Evolutionary conservation across 2,797 vertebrate genomes (phyloP).

Genomic region (Hozukius guyotensis): DNA sequence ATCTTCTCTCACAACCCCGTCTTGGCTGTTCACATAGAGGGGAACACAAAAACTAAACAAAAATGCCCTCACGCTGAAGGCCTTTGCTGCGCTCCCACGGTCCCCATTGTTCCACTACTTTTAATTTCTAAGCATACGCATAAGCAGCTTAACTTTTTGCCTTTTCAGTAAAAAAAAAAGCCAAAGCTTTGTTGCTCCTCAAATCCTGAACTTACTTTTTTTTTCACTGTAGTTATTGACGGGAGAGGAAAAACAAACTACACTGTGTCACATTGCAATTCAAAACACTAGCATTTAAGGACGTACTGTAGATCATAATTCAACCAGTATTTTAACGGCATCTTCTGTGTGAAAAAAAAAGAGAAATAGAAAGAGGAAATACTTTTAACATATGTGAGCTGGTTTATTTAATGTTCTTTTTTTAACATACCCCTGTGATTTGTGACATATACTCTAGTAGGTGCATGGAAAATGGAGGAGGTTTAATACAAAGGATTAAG

Average conservation of each 20-base stretch:
- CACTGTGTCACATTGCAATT: not conserved
- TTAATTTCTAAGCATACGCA: constrained; percentile 71
- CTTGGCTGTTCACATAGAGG: constrained; percentile 19
- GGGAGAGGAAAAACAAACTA: constrained; percentile 14
- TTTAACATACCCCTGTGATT: not conserved
- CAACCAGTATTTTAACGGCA: not conserved
- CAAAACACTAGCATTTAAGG: not conserved
- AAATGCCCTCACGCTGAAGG: constrained; percentile 33
- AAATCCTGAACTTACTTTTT: constrained; percentile 48
- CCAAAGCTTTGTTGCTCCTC: constrained; percentile 60
- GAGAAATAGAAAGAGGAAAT: not conserved
- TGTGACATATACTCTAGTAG: constrained; percentile 12
- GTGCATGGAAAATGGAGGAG: constrained; percentile 26
- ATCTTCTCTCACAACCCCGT: constrained; percentile 33
- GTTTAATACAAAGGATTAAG: constrained; percentile 63
- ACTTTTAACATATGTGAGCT: not conserved
- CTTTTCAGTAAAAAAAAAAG: constrained; percentile 66
- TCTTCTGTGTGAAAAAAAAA: not conserved
- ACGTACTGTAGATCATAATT: not conserved
- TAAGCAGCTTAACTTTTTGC: constrained; percentile 79
- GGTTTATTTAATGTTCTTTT: constrained; percentile 14
- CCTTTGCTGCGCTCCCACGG: constrained; percentile 20
- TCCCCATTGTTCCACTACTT: constrained; percentile 68
- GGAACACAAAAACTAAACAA: constrained; percentile 33
- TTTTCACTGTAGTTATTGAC: constrained; percentile 8